Evolutionary conservation across 1,140 invertebrate genomes (phyloP), one percentile per base, ranked within the genome.

Genomic region (Pseudobourletiella spinata): DNA sequence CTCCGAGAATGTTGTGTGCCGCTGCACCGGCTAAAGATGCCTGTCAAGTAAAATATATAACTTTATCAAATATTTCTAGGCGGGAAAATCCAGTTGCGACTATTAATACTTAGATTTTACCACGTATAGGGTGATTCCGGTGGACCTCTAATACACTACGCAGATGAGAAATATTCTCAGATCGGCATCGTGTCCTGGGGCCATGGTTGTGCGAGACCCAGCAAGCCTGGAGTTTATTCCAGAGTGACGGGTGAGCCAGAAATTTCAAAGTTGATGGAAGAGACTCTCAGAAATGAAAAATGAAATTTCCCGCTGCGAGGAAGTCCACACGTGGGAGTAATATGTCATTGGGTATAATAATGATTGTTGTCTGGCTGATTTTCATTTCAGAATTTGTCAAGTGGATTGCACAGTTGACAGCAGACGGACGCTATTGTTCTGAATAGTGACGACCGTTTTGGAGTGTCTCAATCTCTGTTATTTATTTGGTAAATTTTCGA

Each of bases 1-100:
- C 67, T 2, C 20, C 30, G 0, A 57, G 67, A 46, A 69, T 69
- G 67, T 22, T 69, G 4, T 69, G 67, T 48, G 67, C 67, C 1
- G 26, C 58, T 1, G 61, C 55, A 24, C 56, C 50, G 4, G 48
- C 42, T 26, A 63, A 29, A 30, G 64, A 69, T 57, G 57, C 67
- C 2, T 65, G 64, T 50, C 63, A 65, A 30, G 63, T 57, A 55
- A 51, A 14, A 11, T 6, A 20, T 8, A 22, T 20, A 11, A 14
- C 11, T 48, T 48, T 11, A 48, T 15, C 20, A 48, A 11, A 48
- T 48, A 22, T 48, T 22, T 14, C 6, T 8, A 14, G 14, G 14
- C 22, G 14, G 14, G 14, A 14, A 48, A 48, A n/a, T 22, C 20
- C 14, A 48, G 22, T 48, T 48, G 14, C 6, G 22, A 11, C 20